Percentiles rank a stretch among this genome's conserved stretches.
phyloP scores from a whole-genome alignment of 2,888 invertebrate species.

The Trachelus stipa region DNA sequence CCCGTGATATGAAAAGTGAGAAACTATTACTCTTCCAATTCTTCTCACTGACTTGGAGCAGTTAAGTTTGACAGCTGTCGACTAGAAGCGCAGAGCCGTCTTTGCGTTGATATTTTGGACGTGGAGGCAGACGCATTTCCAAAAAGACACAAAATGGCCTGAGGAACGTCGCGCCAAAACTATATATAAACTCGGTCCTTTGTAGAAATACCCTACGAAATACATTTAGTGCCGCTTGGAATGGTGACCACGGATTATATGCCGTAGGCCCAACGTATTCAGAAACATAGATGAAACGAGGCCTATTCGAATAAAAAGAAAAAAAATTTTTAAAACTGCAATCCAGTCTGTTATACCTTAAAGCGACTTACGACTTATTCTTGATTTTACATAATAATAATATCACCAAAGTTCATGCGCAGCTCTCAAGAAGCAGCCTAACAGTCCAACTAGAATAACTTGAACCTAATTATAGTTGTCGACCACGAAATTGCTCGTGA shows the following conservation, averaged over 20 bases:
- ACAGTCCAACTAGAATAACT: background rate
- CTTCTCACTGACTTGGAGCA: background rate
- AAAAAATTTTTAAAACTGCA: background rate
- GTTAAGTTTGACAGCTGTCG: background rate
- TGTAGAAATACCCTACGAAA: constrained; percentile 46
- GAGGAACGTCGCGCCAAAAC: constrained; percentile 56
- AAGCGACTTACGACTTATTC: background rate
- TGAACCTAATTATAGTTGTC: background rate
- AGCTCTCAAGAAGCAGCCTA: background rate
- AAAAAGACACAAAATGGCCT: constrained; percentile 57
- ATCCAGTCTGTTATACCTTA: background rate
- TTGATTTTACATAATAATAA: background rate
- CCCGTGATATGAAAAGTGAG: background rate
- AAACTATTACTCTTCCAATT: background rate
- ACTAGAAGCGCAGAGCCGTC: background rate
- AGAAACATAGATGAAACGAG: background rate
- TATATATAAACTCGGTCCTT: constrained; percentile 62
- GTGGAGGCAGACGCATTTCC: constrained; percentile 49
- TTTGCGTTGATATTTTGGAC: constrained; percentile 35
- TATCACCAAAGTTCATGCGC: background rate
- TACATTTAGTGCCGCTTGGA: constrained; percentile 18
- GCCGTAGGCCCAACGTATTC: background rate
- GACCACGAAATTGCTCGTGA: background rate
- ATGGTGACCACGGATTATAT: background rate
- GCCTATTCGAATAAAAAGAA: background rate